Base-by-base conservation (phyloP, 2,797 vertebrate genomes). In the Somateria mollissima region DNA sequence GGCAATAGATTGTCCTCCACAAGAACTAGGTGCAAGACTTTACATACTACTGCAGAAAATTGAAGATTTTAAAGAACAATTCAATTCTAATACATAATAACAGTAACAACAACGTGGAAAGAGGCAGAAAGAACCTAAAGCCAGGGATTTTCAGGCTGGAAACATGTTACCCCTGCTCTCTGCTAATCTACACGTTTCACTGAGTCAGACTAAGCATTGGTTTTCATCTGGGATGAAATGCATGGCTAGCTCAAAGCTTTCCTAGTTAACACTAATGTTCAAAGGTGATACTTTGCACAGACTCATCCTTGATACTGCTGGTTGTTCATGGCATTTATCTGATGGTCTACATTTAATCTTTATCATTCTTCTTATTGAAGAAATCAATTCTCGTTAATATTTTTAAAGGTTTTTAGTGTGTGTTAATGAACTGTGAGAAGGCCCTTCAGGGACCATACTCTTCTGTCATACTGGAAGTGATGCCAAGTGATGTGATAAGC, bases 301-400 rank as follows among this genome's bases (percentile, higher is more conserved):
- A 45, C 71, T 81, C 34, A 62, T 85, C 17, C 58, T 25, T 78
- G 36, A 62, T 84, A 43, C 34, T 72, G 17, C 7, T 81, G 32
- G 30, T 47, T 89, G 32, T 79, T 91, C 65, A 4, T 27, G 37
- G 15, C 72, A 69, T 89, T 91, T 94, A 54, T 89, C 88, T 82
- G 71, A 77, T 61, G 36, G 41, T 56, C 36, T 34, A 54, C 20
- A 25, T 90, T 92, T 89, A 92, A 80, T 64, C 54, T 93, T 84
- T 84, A 90, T 83, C 8, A 41, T 74, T 72, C 28, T 75, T 95
- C 93, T 85, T 86, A 80, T 54, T 84, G 70, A 86, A 75, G 11
- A 92, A 90, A 91, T 91, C 17, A 78, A 84, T 91, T 92, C 20
- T 69, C 66, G 62, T 94, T 61, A 86, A 75, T 87, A 85, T 81